Evolutionary conservation across 2,888 invertebrate species (phyloP).

Genomic region (Athalia cordata): DNA sequence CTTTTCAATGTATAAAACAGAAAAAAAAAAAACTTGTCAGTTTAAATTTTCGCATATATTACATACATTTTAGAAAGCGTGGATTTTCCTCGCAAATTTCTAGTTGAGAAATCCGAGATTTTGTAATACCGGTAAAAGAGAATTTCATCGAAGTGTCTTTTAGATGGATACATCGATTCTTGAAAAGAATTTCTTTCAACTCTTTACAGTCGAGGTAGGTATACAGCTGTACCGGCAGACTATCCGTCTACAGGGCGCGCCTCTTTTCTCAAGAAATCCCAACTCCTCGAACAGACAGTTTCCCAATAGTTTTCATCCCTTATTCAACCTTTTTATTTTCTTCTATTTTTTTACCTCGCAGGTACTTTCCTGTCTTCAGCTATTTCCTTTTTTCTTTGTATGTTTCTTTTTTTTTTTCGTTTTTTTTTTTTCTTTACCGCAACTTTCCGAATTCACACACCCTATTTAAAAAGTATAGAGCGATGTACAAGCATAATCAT

Average conservation of each 20-base stretch:
- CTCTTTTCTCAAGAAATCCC: constrained; percentile 4
- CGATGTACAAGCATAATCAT: too few relatives aligned
- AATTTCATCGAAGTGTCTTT: constrained; percentile 13
- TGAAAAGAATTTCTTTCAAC: constrained; percentile 19
- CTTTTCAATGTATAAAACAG: too few relatives aligned
- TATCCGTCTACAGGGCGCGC: not conserved
- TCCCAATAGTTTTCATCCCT: constrained; percentile 37
- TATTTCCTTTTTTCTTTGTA: too few relatives aligned
- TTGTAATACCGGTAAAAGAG: constrained; percentile 2
- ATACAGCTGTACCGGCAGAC: not conserved
- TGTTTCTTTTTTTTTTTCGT: too few relatives aligned
- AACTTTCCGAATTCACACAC: too few relatives aligned
- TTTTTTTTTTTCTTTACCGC: too few relatives aligned
- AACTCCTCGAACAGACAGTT: constrained; percentile 22
- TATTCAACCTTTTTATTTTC: not conserved
- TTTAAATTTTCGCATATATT: too few relatives aligned
- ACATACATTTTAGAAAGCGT: constrained; percentile 43
- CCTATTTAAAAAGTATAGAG: too few relatives aligned
- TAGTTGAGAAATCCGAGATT: not conserved
- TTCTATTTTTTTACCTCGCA: not conserved
- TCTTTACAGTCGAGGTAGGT: not conserved
- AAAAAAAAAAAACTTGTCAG: too few relatives aligned
- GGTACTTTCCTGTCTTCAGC: not conserved
- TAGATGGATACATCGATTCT: constrained; percentile 18
- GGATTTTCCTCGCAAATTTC: constrained; percentile 42